Evolutionary conservation across 2,797 vertebrate genomes (phyloP).

Genomic region (Ciconia nigra): DNA sequence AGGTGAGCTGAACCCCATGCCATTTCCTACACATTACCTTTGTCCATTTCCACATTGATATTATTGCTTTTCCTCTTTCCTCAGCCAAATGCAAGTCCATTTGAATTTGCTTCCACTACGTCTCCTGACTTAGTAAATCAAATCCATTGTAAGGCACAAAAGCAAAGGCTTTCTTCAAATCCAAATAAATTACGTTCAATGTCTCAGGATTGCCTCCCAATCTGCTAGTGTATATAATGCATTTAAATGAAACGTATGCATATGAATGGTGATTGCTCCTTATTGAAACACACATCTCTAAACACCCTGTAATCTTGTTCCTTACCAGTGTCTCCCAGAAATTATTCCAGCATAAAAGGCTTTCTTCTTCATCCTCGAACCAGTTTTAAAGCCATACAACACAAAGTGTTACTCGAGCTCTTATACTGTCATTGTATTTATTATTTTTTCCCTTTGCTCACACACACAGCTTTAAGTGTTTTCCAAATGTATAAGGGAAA

Average conservation of each 20-base stretch:
- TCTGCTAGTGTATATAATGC: slow-evolving; percentile 63
- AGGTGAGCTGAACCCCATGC: neutral
- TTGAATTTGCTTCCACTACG: slow-evolving; percentile 9
- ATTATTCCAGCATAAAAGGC: slow-evolving; percentile 59
- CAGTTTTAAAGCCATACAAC: slow-evolving; percentile 44
- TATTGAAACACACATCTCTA: slow-evolving; percentile 55
- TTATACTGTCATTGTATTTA: slow-evolving; percentile 22
- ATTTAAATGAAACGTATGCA: slow-evolving; percentile 69
- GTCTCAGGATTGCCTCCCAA: slow-evolving; percentile 62
- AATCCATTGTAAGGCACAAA: slow-evolving; percentile 61
- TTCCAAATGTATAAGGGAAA: slow-evolving; percentile 3
- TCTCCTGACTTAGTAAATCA: slow-evolving; percentile 51
- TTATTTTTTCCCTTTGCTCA: slow-evolving; percentile 8
- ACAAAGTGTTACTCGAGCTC: neutral
- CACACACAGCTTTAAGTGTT: neutral
- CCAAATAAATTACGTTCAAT: slow-evolving; percentile 58
- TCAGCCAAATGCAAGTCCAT: neutral
- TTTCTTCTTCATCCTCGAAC: slow-evolving; percentile 21
- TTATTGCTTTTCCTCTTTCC: neutral
- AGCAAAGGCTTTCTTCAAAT: slow-evolving; percentile 61
- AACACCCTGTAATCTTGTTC: slow-evolving; percentile 66
- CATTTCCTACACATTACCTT: neutral
- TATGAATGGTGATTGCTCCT: slow-evolving; percentile 70
- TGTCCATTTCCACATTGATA: neutral
- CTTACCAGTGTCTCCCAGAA: slow-evolving; percentile 59